phyloP scores from a whole-genome alignment of 2,113 vertebrate species.

The Tupaia chinensis region DNA sequence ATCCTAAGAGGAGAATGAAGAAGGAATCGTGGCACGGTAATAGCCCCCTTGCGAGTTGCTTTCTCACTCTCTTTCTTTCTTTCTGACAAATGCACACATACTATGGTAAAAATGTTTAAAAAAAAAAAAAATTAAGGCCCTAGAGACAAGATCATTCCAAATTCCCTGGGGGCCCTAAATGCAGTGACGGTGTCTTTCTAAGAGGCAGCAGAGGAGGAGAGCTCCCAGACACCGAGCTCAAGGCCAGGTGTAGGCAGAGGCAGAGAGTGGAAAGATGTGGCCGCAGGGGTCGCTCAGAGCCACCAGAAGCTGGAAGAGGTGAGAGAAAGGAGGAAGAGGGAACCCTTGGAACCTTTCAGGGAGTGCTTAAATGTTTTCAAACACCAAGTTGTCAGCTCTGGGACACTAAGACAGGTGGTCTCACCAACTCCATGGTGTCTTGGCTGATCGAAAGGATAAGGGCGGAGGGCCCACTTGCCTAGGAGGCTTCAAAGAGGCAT shows the following conservation, averaged over 20 bases:
- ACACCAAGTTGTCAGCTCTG: no score
- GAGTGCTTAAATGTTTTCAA: fast-evolving
- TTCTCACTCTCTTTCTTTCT: no score
- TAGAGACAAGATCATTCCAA: constrained; percentile 14
- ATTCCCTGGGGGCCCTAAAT: neutral
- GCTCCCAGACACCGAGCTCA: neutral
- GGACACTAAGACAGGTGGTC: neutral
- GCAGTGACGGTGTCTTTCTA: neutral
- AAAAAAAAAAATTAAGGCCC: neutral
- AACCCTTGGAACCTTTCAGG: neutral
- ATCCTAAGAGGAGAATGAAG: no score
- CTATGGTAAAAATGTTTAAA: no score
- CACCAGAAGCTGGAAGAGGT: neutral
- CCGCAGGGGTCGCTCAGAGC: fast-evolving
- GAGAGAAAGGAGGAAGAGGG: no score
- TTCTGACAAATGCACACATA: no score
- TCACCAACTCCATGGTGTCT: fast-evolving
- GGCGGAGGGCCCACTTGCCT: neutral
- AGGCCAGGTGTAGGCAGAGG: fast-evolving
- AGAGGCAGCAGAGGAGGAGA: neutral
- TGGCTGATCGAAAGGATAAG: neutral
- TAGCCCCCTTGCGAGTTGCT: no score
- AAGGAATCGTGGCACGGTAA: no score
- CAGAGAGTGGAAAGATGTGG: fast-evolving
- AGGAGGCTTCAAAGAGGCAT: neutral